A percentile compares a stretch with the other conserved stretches of the same genome.
phyloP scores from a whole-genome alignment of 2,113 vertebrate species.

The Oryzias melastigma region DNA sequence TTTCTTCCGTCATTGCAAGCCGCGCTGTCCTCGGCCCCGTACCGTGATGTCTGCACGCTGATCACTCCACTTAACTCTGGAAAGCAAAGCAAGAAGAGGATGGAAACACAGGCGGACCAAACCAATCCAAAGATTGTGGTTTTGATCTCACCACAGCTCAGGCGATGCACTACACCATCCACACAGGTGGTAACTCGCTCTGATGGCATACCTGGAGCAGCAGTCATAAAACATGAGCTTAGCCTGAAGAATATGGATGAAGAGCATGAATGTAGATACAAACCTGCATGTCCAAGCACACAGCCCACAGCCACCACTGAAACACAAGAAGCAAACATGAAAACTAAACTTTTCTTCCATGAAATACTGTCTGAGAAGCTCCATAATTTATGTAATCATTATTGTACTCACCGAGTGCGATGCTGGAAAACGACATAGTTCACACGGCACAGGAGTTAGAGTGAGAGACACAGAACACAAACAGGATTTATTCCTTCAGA shows the following conservation, averaged over 20 bases:
- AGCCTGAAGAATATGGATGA: background rate
- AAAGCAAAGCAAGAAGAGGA: background rate
- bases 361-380: too few species aligned
- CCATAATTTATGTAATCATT: background rate
- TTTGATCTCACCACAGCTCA: slow-evolving; percentile 32
- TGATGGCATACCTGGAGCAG: background rate
- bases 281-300: slow-evolving; percentile 18
- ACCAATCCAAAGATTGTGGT: background rate
- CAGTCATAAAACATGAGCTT: background rate
- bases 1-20: slow-evolving; percentile 24
- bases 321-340: background rate
- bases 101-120: background rate
- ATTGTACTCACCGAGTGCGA: slow-evolving; percentile 16
- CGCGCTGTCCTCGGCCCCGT: slow-evolving; percentile 17
- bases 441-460: background rate
- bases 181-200: slow-evolving; percentile 21
- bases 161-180: background rate
- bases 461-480: too few species aligned
- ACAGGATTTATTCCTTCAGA: slow-evolving; percentile 22
- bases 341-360: too few species aligned
- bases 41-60: slow-evolving; percentile 12
- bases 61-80: slow-evolving; percentile 26
- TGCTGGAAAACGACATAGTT: background rate
- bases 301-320: slow-evolving; percentile 31
- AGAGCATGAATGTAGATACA: background rate